A percentile compares a stretch with the other conserved stretches of the same genome.
These are phyloP conservation scores for Zhengitettix transpicula DNA, from an alignment of 2,888 invertebrate genomes.

Conservation along the genomic window DNA sequence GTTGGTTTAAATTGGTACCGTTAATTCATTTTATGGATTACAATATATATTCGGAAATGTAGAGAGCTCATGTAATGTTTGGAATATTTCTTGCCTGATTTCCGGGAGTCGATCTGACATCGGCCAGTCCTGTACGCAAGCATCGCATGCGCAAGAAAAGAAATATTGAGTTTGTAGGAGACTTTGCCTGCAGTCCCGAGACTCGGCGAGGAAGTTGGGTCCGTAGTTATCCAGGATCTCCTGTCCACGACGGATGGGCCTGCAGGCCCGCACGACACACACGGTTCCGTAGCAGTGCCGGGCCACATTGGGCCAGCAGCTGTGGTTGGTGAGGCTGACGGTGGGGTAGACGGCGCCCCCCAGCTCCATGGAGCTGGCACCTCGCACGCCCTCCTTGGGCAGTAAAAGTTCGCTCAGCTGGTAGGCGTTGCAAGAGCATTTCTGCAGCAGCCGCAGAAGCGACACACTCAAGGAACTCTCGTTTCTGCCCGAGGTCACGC, in stretches of 20 bases:
- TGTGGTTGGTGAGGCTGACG: conserved; percentile 30
- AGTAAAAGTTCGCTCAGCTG: conserved; percentile 28
- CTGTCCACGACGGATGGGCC: conserved; percentile 22
- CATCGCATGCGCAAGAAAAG: conserved; percentile 26
- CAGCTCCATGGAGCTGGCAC: conserved; percentile 17
- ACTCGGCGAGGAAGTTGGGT: conserved; percentile 24
- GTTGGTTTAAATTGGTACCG: no score
- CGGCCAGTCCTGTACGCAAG: conserved; percentile 26
- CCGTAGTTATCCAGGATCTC: conserved; percentile 32
- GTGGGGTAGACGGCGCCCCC: conserved; percentile 31
- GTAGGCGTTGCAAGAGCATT: conserved; percentile 30
- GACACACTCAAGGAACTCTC: conserved; percentile 20
- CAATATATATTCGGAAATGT: no score
- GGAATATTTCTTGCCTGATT: no score
- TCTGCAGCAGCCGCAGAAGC: conserved; percentile 26
- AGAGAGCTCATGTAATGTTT: no score
- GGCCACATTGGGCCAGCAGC: conserved; percentile 28
- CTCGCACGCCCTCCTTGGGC: conserved; percentile 16
- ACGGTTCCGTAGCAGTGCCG: conserved; percentile 21
- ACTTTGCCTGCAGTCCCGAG: conserved; percentile 20
- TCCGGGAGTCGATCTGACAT: conserved; percentile 14
- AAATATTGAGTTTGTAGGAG: conserved; percentile 25
- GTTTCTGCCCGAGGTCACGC: conserved; percentile 13
- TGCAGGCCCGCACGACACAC: conserved; percentile 18
- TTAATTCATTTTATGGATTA: no score